A percentile compares a stretch with the other conserved stretches of the same genome.
Evolutionary conservation across 2,113 vertebrate species (phyloP).

Genomic region (Todiramphus chloris): DNA sequence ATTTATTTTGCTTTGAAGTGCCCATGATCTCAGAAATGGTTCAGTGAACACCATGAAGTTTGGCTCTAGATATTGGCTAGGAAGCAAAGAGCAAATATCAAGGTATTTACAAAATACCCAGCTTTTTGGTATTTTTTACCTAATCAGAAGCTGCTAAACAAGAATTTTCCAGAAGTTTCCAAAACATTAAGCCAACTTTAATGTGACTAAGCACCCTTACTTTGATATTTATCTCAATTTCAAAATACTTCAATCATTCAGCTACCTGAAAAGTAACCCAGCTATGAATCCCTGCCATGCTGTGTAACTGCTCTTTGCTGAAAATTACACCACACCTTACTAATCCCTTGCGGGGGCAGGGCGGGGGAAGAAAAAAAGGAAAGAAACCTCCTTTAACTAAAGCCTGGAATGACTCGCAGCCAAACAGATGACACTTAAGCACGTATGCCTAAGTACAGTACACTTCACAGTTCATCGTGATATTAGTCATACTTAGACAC

Average conservation of each 20-base stretch:
- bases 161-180: constrained; percentile 17
- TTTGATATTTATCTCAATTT: constrained; percentile 12
- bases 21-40: neutral
- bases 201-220: constrained; percentile 35
- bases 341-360: constrained; percentile 14
- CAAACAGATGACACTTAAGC: neutral
- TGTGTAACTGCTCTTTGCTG: constrained; percentile 5
- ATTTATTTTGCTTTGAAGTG: neutral
- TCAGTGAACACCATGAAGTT: neutral
- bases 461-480: constrained; percentile 26
- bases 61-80: neutral
- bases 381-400: constrained; percentile 33
- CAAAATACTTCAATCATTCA: constrained; percentile 48
- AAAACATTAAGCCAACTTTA: neutral
- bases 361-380: neutral
- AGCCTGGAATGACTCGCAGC: constrained; percentile 33
- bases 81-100: neutral
- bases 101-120: neutral
- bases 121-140: neutral
- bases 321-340: constrained; percentile 27
- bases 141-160: neutral
- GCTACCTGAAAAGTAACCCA: constrained; percentile 12
- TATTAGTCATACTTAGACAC: constrained; percentile 38
- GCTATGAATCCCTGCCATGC: neutral
- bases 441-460: constrained; percentile 26